Evolutionary conservation across 2,797 vertebrate genomes (phyloP), one percentile per base, ranked within the genome.

Genomic region (Pseudopleuronectes americanus): DNA sequence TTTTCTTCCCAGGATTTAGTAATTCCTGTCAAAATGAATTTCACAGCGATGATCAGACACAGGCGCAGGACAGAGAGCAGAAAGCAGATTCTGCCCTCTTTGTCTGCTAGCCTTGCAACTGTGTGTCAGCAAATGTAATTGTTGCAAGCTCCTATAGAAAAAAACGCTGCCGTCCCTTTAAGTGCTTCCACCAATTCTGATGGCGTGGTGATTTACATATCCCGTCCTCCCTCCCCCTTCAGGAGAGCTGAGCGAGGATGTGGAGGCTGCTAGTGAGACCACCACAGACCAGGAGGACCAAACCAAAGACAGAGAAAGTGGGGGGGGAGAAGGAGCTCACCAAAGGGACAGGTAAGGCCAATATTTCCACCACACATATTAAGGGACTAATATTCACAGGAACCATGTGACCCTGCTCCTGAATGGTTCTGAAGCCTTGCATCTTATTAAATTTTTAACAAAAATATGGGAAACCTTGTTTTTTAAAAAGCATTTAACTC

Each of bases 231-330:
- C 94, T 94, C 94, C 93, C 93, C 94, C 94, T 94, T 90, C 95
- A 99, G 98, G 98, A 94, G 98, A 99, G 92, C 91, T 96, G 81
- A 89, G 87, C 84, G 98, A 99, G 95, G 98, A 99, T 96, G 96
- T 94, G 77, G 98, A 99, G 94, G 97, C 96, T 90, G 95, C 96
- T 89, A 95, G 81, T 87, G 98, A 99, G 94, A 93, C 95, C 74
- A 92, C 94, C 61, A 94, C 94, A 73, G 97, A 98, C 84, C 95
- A 95, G 85, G 98, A 98, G 93, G 98, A 99, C 91, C 94, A 97
- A 92, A 92, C 95, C 85, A 99, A 97, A 96, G 97, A 98, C 84
- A 96, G 94, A 89, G 97, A 98, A 89, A 93, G 95, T 91, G 95
- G 95, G 92, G 93, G 93, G 95, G 86, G 96, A 98, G 87, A 98